Evolutionary conservation across 2,888 invertebrate species (phyloP).

Genomic region (Ernsta delagoae): DNA sequence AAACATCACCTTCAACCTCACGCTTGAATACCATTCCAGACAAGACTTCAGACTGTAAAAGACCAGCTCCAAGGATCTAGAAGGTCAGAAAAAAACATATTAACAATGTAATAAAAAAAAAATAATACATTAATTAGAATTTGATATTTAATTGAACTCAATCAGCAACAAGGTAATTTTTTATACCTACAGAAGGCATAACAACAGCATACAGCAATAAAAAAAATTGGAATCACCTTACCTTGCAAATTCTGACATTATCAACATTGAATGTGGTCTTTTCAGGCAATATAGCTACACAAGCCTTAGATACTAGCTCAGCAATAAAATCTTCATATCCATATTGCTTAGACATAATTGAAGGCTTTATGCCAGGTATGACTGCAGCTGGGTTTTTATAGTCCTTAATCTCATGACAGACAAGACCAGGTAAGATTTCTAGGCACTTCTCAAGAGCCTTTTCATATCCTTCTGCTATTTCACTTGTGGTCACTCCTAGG

Average conservation of each 20-base stretch:
- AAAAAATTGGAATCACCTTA: conserved; percentile 50
- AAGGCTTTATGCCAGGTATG: conserved; percentile 89
- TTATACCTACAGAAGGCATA: background rate
- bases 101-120: too few relatives aligned
- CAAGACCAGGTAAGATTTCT: conserved; percentile 93
- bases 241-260: conserved; percentile 97
- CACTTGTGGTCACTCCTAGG: conserved; percentile 98
- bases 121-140: too few relatives aligned
- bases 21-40: conserved; percentile 99
- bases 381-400: conserved; percentile 88
- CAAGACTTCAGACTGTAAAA: conserved; percentile 91
- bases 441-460: conserved; percentile 94
- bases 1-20: conserved; percentile 96
- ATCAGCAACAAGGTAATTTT: too few relatives aligned
- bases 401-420: conserved; percentile 91
- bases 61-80: conserved; percentile 91
- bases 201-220: too few relatives aligned
- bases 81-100: background rate
- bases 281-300: conserved; percentile 94
- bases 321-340: conserved; percentile 98
- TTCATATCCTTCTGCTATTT: conserved; percentile 98
- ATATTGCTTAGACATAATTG: conserved; percentile 99
- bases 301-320: conserved; percentile 93
- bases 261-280: conserved; percentile 98
- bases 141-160: too few relatives aligned